Base-by-base conservation (phyloP, 2,113 vertebrate species). In the Garra rufa region DNA sequence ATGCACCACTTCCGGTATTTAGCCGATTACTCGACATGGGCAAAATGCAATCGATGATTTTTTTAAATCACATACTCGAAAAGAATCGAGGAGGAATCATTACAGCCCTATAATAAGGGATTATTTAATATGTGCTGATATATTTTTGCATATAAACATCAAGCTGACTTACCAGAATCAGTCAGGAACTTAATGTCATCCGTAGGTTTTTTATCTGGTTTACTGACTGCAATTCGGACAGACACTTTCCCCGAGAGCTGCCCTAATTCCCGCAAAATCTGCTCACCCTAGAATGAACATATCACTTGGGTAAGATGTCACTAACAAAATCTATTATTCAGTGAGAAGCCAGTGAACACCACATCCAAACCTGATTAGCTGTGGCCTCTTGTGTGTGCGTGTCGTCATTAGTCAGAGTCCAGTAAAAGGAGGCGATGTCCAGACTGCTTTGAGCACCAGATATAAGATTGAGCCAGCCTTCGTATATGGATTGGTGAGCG, bases 341-440 rank as follows among this genome's bases (percentile, higher is more conserved):
- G 14, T 5, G 30, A 55, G 48, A 43, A 41, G n/a, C 70, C 3
- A 15, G 28, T 6, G 63, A 17, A 24, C 46, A 13, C 46, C 9
- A 50, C 26, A 57, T 11, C 24, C 88, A 75, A 83, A 97, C 96
- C 95, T 96, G 94, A 71, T 89, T 14, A 1, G 97, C 96, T 0
- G 97, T 94, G 1, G 95, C 92, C n/a, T 97, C 95, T 0, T 91
- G 84, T 0, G 96, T 97, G 28, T 75, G 38, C 0, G 96, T 98
- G 92, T 99, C 97, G 1, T 91, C 77, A 81, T 97, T 98, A 26
- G 93, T 96, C 83, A 99, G 91, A 11, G 96, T 96, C 97, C 97
- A 99, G 34, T 98, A 99, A 92, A 98, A 99, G n/a, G 97, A 97
- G 8, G 97, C 95, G 1, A 99, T 95, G 92, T 99, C 96, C 59